Base-by-base conservation (phyloP, 2,797 vertebrate genomes). In the Sebastes taczanowskii region DNA sequence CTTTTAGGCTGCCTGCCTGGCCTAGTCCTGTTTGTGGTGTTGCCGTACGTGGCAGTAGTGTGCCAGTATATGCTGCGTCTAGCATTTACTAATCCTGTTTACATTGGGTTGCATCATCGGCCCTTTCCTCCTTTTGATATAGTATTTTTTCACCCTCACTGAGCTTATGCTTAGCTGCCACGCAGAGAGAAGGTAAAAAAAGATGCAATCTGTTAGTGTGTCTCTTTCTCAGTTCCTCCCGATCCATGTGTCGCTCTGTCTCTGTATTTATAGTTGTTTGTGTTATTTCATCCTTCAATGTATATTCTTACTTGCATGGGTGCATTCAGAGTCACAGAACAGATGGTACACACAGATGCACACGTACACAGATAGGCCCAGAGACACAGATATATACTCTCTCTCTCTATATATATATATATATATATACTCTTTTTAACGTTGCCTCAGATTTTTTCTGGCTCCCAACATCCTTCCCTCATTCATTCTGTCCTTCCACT, bases 361-460 rank as follows among this genome's bases (percentile, higher is more conserved):
- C 13, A 20, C 61, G 32, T 60, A 8, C 69, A 75, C 68, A 49
- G 14, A 83, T 35, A 64, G 46, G 30, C 49, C 32, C 71, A 80
- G 63, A 30, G 18, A 71, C 56, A 80, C 61, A 74, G 25, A 72
- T 16, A 55, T 11, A 30, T 30, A 11, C 16, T 71, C 11, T 67
- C 35, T 38, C 30, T 73, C 11, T 66, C 35, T 38, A 25, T 25
- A 25, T 25, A 25, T 25, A 18, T 29, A 10, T 35, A 61, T 34
- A 29, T 27, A 52, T 11, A 29, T 30, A 20, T 35, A 65, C 8
- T 42, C 38, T 16, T 91, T 86, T 78, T 53, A 62, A 73, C 62
- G 74, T 79, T 84, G 77, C 55, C 66, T 91, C 83, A 83, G 16
- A 63, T 74, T 77, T 77, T 49, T 77, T 70, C 59, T 81, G 80